Evolutionary conservation across 2,797 vertebrate genomes (phyloP).

Genomic region (Clamator glandarius): DNA sequence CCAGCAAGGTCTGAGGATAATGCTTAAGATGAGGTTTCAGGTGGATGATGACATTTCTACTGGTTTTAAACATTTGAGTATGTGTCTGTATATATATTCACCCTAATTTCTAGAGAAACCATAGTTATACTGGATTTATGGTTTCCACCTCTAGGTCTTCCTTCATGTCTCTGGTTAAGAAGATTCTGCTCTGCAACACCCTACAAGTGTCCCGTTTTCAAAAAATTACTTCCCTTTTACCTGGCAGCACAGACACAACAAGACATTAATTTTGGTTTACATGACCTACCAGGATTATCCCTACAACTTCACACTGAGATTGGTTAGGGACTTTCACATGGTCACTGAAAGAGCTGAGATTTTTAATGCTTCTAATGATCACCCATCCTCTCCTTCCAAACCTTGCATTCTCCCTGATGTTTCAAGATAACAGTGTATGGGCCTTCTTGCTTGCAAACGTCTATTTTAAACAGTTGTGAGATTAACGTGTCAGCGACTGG

Average conservation of each 20-base stretch:
- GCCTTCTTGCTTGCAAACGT: not conserved
- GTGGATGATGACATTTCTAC: not conserved
- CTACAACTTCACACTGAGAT: not conserved
- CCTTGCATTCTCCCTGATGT: not conserved
- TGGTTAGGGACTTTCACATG: not conserved
- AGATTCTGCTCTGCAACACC: not conserved
- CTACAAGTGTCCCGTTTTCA: not conserved
- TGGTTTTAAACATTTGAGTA: not conserved
- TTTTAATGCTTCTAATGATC: not conserved
- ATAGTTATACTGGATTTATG: not conserved
- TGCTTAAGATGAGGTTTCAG: not conserved
- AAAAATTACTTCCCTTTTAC: not conserved
- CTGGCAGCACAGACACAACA: not conserved
- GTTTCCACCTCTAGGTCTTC: not conserved
- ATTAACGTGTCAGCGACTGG: not conserved
- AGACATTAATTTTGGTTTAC: not conserved
- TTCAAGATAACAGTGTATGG: not conserved
- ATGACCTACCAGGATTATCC: not conserved
- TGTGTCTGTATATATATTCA: not conserved
- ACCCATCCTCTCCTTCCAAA: not conserved
- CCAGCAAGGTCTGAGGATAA: not conserved
- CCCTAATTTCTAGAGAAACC: not conserved
- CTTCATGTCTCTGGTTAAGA: not conserved
- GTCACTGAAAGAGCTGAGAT: not conserved
- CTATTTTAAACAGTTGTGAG: not conserved